Percentiles rank a stretch among this genome's conserved stretches.
Evolutionary conservation across 35 echinoderm and acorn worm species (phyloP).

Genomic region (Anneissia japonica): DNA sequence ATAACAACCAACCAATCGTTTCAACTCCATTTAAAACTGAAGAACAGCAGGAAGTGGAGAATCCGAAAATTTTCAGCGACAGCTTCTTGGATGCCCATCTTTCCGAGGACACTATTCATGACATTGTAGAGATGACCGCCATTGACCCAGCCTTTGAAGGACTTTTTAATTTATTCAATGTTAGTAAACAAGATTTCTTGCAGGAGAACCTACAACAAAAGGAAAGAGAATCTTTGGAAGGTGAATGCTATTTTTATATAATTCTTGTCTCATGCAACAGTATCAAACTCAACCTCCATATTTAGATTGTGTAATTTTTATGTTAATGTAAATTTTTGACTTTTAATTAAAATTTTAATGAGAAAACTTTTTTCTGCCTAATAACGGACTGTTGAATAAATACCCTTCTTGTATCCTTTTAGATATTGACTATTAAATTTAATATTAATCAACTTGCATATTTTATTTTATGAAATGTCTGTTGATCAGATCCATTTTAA

Average conservation of each 20-base stretch:
- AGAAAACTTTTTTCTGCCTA: too few relatives aligned
- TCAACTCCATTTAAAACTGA: not conserved
- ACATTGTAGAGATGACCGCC: not conserved
- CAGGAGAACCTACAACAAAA: not conserved
- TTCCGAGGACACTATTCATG: not conserved
- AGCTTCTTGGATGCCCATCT: not conserved
- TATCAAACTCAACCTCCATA: too few relatives aligned
- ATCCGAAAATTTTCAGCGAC: not conserved
- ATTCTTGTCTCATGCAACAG: too few relatives aligned
- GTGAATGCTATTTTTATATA: not conserved
- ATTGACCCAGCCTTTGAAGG: not conserved
- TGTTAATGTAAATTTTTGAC: too few relatives aligned
- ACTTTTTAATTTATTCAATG: not conserved
- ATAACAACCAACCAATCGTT: not conserved
- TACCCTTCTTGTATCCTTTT: too few relatives aligned
- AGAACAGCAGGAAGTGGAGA: not conserved
- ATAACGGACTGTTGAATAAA: too few relatives aligned
- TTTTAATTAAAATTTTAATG: too few relatives aligned
- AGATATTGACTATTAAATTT: too few relatives aligned
- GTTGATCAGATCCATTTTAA: too few relatives aligned
- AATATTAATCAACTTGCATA: too few relatives aligned
- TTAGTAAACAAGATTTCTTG: not conserved
- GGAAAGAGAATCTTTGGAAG: not conserved
- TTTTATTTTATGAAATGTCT: too few relatives aligned
- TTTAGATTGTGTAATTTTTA: too few relatives aligned